Evolutionary conservation across 2,888 invertebrate species (phyloP).

Genomic region (Sarcophaga variegata): DNA sequence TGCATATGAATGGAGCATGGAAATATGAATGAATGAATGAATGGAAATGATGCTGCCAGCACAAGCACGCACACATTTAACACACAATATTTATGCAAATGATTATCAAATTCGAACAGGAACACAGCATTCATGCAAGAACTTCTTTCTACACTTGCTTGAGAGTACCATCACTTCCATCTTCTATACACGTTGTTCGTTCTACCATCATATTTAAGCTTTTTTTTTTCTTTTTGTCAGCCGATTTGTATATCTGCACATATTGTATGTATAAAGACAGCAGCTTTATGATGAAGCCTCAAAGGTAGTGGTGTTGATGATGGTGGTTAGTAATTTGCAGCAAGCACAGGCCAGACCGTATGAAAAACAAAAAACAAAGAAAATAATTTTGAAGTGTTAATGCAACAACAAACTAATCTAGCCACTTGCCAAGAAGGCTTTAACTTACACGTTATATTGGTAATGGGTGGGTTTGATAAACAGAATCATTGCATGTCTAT

Average conservation of each 20-base stretch:
- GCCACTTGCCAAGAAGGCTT: too few species aligned
- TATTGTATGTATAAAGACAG: neutral
- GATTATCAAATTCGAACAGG: slow-evolving; percentile 79
- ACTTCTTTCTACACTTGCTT: neutral
- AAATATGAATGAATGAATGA: slow-evolving; percentile 1
- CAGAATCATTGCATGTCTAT: too few species aligned
- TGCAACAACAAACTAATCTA: too few species aligned
- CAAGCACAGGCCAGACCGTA: too few species aligned
- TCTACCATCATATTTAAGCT: neutral
- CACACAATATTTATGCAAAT: slow-evolving; percentile 76
- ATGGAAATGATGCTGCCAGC: neutral
- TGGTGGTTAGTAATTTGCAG: too few species aligned
- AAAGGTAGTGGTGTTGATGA: neutral
- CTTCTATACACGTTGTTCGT: too few species aligned
- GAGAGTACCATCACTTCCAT: too few species aligned
- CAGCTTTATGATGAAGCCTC: neutral
- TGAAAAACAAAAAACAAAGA: too few species aligned
- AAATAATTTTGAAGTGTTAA: too few species aligned
- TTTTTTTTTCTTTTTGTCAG: neutral
- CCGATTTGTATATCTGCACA: neutral
- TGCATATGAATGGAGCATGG: neutral
- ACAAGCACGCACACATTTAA: slow-evolving; percentile 54
- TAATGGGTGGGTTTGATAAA: too few species aligned
- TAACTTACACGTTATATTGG: too few species aligned
- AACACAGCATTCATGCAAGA: slow-evolving; percentile 70